These are phyloP conservation scores for Ophioninae sp. DNA, from an alignment of 2,888 invertebrate genomes.

Conservation along the genomic window DNA sequence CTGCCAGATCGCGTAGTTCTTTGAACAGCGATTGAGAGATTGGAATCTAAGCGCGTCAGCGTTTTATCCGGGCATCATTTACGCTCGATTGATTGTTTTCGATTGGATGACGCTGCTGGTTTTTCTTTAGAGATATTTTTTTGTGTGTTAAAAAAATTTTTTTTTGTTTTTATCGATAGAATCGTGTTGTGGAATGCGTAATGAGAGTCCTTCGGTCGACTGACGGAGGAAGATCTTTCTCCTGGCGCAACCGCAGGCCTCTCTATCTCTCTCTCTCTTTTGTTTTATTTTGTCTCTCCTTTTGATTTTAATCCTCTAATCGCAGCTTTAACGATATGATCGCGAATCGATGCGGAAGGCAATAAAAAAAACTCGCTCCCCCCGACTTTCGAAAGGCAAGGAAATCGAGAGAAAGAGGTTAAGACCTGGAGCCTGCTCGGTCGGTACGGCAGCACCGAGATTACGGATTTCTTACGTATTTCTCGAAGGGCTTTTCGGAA, in stretches of 20 bases:
- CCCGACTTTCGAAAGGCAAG: not conserved
- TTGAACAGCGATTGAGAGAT: not conserved
- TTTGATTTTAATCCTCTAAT: not conserved
- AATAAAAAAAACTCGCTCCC: not conserved
- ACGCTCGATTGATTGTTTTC: constrained; percentile 41
- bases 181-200: constrained; percentile 64
- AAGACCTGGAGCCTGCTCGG: too few relatives aligned
- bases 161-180: not conserved
- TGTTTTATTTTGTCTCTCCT: too few relatives aligned
- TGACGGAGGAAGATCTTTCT: constrained; percentile 47
- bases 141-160: not conserved
- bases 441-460: too few relatives aligned
- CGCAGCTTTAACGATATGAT: not conserved
- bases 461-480: too few relatives aligned
- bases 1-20: not conserved
- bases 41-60: not conserved
- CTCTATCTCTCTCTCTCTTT: constrained; percentile 19
- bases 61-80: not conserved
- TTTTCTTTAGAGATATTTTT: constrained; percentile 16
- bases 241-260: constrained; percentile 42
- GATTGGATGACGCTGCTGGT: constrained; percentile 49
- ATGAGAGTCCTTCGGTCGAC: constrained; percentile 54
- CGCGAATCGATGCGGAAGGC: not conserved
- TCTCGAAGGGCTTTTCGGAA: too few relatives aligned
- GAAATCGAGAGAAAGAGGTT: too few relatives aligned